These are phyloP conservation scores for Platanista minor DNA, from an alignment of 2,113 vertebrate species.

Conservation along the genomic window DNA sequence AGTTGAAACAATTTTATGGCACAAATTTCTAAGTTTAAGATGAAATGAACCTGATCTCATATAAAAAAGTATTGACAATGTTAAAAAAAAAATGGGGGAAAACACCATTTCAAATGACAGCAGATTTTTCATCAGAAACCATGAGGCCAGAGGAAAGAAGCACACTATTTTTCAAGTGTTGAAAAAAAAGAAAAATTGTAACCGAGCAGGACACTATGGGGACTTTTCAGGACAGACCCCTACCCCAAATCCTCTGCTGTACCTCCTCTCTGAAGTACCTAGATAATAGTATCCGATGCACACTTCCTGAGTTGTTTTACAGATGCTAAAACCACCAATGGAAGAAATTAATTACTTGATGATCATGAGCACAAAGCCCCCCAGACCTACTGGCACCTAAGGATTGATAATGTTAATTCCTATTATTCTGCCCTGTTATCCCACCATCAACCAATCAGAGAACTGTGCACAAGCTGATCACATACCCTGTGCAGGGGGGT, in stretches of 20 bases:
- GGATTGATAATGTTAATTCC: neutral
- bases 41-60: neutral
- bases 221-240: neutral
- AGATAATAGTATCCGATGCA: neutral
- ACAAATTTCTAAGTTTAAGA: constrained; percentile 8
- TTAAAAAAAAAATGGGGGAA: neutral
- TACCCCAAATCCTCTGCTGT: neutral
- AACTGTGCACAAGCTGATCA: neutral
- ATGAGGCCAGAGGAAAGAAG: neutral
- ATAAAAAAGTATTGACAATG: neutral
- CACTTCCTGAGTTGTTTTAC: neutral
- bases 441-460: neutral
- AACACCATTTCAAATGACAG: neutral
- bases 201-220: neutral
- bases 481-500: neutral
- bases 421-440: neutral
- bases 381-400: neutral
- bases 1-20: neutral
- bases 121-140: neutral
- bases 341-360: neutral
- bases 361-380: neutral
- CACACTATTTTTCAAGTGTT: neutral
- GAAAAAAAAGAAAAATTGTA: neutral
- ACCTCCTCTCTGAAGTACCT: neutral
- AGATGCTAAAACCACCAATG: neutral